Percentiles rank a stretch among this genome's conserved stretches.
phyloP scores from a whole-genome alignment of 2,797 vertebrate genomes.

The Dermochelys coriacea region DNA sequence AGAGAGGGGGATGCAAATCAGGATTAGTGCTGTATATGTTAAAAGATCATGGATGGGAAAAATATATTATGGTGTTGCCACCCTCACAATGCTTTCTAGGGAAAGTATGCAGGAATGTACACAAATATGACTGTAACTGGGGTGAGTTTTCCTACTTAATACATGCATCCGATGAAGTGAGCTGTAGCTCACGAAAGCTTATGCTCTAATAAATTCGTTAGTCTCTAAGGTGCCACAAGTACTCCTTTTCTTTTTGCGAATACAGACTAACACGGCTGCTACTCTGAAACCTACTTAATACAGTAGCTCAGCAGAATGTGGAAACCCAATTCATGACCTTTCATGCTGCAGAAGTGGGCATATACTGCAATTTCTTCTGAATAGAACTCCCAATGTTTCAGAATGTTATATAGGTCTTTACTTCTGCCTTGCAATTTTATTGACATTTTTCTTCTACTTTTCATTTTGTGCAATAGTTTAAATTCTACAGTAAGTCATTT shows the following conservation, averaged over 20 bases:
- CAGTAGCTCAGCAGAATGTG: conserved; percentile 49
- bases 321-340: conserved; percentile 61
- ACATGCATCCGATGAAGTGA: too few relatives aligned
- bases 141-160: conserved; percentile 65
- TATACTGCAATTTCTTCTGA: conserved; percentile 50
- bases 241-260: too few relatives aligned
- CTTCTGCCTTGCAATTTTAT: conserved; percentile 68
- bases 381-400: conserved; percentile 59
- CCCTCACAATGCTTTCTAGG: neutral
- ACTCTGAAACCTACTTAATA: conserved; percentile 61
- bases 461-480: conserved; percentile 65
- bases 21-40: conserved; percentile 39
- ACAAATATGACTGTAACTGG: neutral
- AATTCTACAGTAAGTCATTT: conserved; percentile 70
- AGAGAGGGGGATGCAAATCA: conserved; percentile 23
- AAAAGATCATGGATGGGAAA: neutral
- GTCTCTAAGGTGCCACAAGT: too few relatives aligned
- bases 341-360: conserved; percentile 38
- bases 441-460: conserved; percentile 73
- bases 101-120: conserved; percentile 35
- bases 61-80: conserved; percentile 17
- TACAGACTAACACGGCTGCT: too few relatives aligned
- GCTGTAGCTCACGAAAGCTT: too few relatives aligned
- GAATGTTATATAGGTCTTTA: conserved; percentile 60
- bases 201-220: too few relatives aligned